A percentile compares a stretch with the other conserved stretches of the same genome.
Evolutionary conservation across 2,797 vertebrate genomes (phyloP).

Genomic region (Ispidina lecontei): DNA sequence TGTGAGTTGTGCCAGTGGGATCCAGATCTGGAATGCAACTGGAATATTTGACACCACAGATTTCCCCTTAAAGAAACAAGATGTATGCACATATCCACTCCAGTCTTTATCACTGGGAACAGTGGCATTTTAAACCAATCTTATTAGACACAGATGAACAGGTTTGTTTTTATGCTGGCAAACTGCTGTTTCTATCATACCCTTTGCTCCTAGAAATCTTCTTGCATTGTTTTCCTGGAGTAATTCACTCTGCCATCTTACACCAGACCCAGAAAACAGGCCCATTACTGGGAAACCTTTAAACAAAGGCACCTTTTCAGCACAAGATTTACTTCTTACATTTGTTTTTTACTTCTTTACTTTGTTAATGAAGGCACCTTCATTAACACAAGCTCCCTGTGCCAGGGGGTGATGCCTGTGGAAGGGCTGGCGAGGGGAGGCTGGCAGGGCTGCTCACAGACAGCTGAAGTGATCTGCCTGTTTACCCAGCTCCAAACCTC

Average conservation of each 20-base stretch:
- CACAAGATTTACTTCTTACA: no score
- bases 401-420: slow-evolving; percentile 1
- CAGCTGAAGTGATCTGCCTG: neutral
- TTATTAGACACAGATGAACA: slow-evolving; percentile 62
- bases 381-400: slow-evolving; percentile 8
- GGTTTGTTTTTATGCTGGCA: slow-evolving; percentile 43
- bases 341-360: no score
- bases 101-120: slow-evolving; percentile 58
- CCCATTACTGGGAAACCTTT: slow-evolving; percentile 35
- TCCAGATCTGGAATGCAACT: slow-evolving; percentile 25
- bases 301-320: neutral
- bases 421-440: neutral
- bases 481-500: neutral
- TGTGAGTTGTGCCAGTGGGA: slow-evolving; percentile 37
- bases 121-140: slow-evolving; percentile 50
- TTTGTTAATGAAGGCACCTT: no score
- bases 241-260: slow-evolving; percentile 53
- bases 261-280: slow-evolving; percentile 38
- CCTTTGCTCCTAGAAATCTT: slow-evolving; percentile 48
- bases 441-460: neutral
- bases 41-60: slow-evolving; percentile 57
- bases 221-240: slow-evolving; percentile 48
- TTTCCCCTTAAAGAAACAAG: slow-evolving; percentile 61
- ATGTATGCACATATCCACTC: slow-evolving; percentile 24
- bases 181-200: slow-evolving; percentile 48